phyloP scores from a whole-genome alignment of 2,888 invertebrate species.

The Actias luna region DNA sequence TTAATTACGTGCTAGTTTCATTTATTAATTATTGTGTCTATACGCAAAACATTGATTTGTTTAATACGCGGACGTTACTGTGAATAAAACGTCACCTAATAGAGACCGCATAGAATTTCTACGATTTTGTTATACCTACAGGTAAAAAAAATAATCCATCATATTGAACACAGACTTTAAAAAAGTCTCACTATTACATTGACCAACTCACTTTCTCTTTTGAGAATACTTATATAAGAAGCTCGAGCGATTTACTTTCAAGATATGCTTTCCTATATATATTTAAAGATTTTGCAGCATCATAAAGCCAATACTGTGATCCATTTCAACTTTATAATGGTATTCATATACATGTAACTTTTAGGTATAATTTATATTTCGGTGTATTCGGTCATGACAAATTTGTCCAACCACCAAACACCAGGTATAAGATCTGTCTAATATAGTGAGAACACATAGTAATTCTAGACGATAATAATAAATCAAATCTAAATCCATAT shows the following conservation, averaged over 20 bases:
- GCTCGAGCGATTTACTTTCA: slow-evolving; percentile 35
- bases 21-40: neutral
- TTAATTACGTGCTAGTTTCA: neutral
- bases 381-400: too few species aligned
- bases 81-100: neutral
- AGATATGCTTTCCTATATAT: slow-evolving; percentile 16
- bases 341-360: neutral
- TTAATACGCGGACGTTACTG: neutral
- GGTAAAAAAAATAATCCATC: too few species aligned
- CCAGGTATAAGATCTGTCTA: too few species aligned
- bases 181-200: slow-evolving; percentile 20
- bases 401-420: too few species aligned
- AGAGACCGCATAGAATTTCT: neutral
- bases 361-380: neutral
- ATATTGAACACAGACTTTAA: neutral
- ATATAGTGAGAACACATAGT: too few species aligned
- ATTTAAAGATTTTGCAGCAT: neutral
- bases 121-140: neutral
- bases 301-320: neutral
- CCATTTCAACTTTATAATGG: neutral
- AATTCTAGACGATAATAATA: too few species aligned
- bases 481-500: too few species aligned
- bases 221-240: slow-evolving; percentile 36
- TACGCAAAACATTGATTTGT: neutral
- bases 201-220: slow-evolving; percentile 41